Evolutionary conservation across 2,797 vertebrate species (phyloP).

Genomic region (Pteropus rufus): DNA sequence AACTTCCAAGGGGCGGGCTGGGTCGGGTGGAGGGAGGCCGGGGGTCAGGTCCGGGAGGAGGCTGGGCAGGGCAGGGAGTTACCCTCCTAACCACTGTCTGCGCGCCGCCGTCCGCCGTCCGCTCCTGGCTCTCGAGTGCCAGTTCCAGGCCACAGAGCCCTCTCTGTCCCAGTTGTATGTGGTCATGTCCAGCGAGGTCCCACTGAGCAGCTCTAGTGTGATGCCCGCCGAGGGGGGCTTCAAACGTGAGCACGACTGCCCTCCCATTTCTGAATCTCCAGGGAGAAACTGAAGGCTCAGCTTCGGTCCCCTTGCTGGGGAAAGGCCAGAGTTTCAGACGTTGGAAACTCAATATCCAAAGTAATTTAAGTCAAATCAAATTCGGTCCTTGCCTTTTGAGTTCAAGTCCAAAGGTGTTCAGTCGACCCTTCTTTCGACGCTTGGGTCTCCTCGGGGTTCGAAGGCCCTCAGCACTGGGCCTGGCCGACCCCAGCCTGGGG

Average conservation of each 20-base stretch:
- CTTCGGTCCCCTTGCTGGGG: background rate
- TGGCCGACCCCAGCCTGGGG: fast-evolving
- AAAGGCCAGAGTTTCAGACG: background rate
- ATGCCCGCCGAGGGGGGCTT: background rate
- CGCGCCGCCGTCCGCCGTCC: background rate
- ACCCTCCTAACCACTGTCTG: too few species aligned
- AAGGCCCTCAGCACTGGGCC: fast-evolving
- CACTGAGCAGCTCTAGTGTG: background rate
- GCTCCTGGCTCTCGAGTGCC: background rate
- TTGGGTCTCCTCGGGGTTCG: fast-evolving
- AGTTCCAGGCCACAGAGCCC: background rate
- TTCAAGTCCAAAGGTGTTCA: background rate
- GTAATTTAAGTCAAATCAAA: background rate
- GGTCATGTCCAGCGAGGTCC: background rate
- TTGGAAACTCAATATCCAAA: background rate
- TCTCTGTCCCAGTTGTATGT: background rate
- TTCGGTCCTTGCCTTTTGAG: background rate
- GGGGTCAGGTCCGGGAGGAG: background rate
- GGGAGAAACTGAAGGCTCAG: background rate
- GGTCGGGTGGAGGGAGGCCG: background rate
- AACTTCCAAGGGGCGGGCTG: background rate
- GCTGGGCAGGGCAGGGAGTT: too few species aligned
- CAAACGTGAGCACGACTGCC: fast-evolving
- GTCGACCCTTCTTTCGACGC: fast-evolving
- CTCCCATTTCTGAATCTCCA: fast-evolving